These are phyloP conservation scores for Osedax frankpressi DNA, from an alignment of 2,888 invertebrate species.

Conservation along the genomic window DNA sequence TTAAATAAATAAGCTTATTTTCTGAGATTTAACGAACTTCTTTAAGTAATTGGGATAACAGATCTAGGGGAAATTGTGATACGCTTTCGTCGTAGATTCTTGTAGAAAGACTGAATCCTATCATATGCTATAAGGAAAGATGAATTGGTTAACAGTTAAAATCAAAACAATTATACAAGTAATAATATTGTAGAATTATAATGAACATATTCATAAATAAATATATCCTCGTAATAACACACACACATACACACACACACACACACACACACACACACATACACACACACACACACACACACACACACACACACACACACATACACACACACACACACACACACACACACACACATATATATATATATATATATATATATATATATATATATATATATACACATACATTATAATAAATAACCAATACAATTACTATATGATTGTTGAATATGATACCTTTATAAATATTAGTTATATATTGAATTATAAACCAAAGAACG, in stretches of 20 bases:
- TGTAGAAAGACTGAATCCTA: slow-evolving; percentile 61
- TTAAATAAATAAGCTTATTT: too few species aligned
- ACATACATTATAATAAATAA: not conserved
- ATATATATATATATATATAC: slow-evolving; percentile 12
- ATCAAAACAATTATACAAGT: not conserved
- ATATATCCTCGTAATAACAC: not conserved
- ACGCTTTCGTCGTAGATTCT: slow-evolving; percentile 66
- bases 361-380: slow-evolving; percentile 13
- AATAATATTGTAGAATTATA: not conserved
- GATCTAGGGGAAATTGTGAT: slow-evolving; percentile 59
- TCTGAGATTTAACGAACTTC: slow-evolving; percentile 33
- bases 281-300: not conserved
- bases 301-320: not conserved
- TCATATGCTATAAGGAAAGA: slow-evolving; percentile 54
- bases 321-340: not conserved
- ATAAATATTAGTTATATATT: too few species aligned
- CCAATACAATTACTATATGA: too few species aligned
- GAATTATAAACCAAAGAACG: too few species aligned
- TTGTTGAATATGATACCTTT: not conserved
- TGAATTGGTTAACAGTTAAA: not conserved
- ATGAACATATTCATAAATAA: not conserved
- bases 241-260: not conserved
- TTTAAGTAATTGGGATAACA: slow-evolving; percentile 60
- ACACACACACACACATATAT: not conserved
- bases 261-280: not conserved